A percentile compares a stretch with the other conserved stretches of the same genome.
These are phyloP conservation scores for Auanema freiburgensis DNA, from an alignment of 2,888 invertebrate species.

Conservation along the genomic window DNA sequence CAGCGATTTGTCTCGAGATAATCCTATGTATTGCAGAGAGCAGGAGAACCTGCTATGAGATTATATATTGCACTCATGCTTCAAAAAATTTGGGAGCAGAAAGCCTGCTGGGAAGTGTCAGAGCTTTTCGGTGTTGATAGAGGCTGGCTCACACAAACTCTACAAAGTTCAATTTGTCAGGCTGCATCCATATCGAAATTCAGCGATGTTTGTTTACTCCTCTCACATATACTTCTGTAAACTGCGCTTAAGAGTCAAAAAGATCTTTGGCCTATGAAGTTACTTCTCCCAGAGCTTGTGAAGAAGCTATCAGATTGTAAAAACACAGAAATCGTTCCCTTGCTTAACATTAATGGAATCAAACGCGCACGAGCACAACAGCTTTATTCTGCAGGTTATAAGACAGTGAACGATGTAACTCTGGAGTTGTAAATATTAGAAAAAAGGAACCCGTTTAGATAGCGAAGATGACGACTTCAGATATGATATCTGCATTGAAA, in stretches of 20 bases:
- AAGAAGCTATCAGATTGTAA: conserved; percentile 80
- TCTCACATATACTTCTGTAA: neutral
- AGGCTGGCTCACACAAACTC: conserved; percentile 79
- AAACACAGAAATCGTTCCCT: conserved; percentile 76
- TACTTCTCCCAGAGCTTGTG: conserved; percentile 76
- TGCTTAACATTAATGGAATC: conserved; percentile 86
- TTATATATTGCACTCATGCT: conserved; percentile 86
- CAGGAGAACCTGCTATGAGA: conserved; percentile 72
- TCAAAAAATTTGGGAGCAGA: conserved; percentile 72
- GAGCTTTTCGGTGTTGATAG: conserved; percentile 76
- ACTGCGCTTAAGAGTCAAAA: conserved; percentile 72
- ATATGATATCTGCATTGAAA: conserved; percentile 1
- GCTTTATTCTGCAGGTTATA: conserved; percentile 81
- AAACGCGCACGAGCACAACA: conserved; percentile 85
- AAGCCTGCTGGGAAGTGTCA: conserved; percentile 71
- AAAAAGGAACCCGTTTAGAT: conserved; percentile 6
- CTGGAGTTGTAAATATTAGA: neutral
- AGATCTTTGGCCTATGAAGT: conserved; percentile 81
- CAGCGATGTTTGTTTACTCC: conserved; percentile 71
- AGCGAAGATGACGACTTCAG: conserved; percentile 5
- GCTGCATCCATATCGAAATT: conserved; percentile 79
- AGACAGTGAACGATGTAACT: conserved; percentile 59
- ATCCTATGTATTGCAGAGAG: conserved; percentile 20
- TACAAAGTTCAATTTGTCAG: conserved; percentile 76
- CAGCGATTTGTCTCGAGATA: conserved; percentile 5